Conservation (phyloP, 2,113 vertebrate genomes). For the Charadrius vociferus region DNA sequence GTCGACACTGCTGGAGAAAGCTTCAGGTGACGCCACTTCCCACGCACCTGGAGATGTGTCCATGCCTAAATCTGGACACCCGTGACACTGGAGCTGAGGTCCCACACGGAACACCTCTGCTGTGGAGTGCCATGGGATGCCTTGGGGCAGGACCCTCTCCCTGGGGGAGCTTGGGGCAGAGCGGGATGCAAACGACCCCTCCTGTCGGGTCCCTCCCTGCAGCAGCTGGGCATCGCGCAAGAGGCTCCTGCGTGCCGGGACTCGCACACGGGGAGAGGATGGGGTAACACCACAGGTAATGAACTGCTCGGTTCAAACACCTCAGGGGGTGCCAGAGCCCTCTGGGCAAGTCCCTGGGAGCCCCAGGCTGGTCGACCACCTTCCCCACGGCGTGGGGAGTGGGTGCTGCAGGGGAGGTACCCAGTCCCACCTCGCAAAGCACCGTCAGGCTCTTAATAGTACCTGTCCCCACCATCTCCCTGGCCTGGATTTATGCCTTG, state of each 20-base stretch:
- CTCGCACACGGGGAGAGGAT: accelerated
- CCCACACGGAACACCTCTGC: background rate
- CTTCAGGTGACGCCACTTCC: background rate
- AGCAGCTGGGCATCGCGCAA: background rate
- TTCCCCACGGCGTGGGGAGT: background rate
- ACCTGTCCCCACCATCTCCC: conserved; percentile 41
- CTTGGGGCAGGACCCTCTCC: accelerated
- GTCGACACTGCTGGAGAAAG: background rate
- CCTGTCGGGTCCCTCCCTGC: background rate
- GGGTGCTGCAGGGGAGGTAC: background rate
- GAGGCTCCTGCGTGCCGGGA: accelerated
- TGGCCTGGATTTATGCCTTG: conserved; percentile 56
- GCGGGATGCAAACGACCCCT: accelerated
- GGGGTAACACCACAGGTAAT: background rate
- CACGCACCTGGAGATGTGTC: background rate
- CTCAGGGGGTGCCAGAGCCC: background rate
- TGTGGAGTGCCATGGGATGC: accelerated
- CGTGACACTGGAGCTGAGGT: background rate
- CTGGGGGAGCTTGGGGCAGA: accelerated
- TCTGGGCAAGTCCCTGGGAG: background rate
- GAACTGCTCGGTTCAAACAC: background rate
- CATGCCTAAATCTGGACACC: background rate
- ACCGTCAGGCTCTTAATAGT: conserved; percentile 50
- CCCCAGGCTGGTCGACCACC: accelerated
- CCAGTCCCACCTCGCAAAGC: background rate